Base-by-base conservation (phyloP, 2,797 vertebrate genomes). In the Falco cherrug region DNA sequence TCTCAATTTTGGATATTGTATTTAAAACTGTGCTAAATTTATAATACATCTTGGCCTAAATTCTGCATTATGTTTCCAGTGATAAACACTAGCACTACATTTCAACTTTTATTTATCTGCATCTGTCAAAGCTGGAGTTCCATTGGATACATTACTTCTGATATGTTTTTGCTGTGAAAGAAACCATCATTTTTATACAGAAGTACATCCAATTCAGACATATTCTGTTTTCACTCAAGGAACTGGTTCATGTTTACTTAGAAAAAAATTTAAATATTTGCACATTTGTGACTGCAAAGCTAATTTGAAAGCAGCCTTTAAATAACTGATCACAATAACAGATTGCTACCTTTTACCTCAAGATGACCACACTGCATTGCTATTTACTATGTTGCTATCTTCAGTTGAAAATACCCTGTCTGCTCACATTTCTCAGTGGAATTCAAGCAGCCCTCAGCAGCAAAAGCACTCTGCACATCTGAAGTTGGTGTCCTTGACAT, bases 181-280 rank as follows among this genome's bases (percentile, higher is more conserved):
- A 83, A 95, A 75, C 33, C 37, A 77, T 89, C 12, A 68, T 78
- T 95, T 89, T 83, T 85, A 60, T 60, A 61, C 39, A 84, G 69
- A 84, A 93, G 39, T 88, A 61, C 39, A 59, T 59, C 87, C 13
- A 83, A 85, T 80, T 80, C 53, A 87, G 82, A 37, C 26, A 31
- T 24, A 41, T 74, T 89, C 78, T 96, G 53, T 85, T 96, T 96
- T 91, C 51, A 83, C 37, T 95, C 82, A 92, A 78, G 82, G 84
- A 95, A 90, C 39, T 79, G 57, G 57, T 75, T 92, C 47, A 29
- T 53, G 29, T 83, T 92, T 1, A 17, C 54, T 91, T 59, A 69
- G 57, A 50, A 88, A 93, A 88, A 77, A 15, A 48, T 43, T 54
- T 63, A 79, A 95, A 86, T 81, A 75, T 95, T 95, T 91, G 86